These are phyloP conservation scores for Gastrophryne carolinensis DNA, from an alignment of 2,797 vertebrate genomes.

Conservation along the genomic window DNA sequence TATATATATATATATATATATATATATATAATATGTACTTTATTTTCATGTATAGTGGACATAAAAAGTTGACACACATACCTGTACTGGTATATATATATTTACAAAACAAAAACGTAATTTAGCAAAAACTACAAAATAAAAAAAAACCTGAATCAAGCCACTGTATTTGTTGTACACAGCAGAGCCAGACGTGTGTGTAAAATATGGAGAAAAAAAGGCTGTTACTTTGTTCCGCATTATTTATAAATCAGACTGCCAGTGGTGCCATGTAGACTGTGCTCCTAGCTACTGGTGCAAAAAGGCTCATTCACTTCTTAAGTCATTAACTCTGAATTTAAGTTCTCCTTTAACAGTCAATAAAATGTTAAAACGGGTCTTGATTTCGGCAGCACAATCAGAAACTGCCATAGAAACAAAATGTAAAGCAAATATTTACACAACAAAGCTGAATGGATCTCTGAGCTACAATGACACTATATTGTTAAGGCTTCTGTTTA, in stretches of 20 bases:
- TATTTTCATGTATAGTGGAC: background rate
- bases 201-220: conserved; percentile 30
- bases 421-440: conserved; percentile 57
- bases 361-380: conserved; percentile 42
- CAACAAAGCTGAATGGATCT: conserved; percentile 42
- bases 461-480: conserved; percentile 51
- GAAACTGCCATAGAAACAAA: conserved; percentile 52
- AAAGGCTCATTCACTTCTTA: conserved; percentile 42
- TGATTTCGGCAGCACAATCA: conserved; percentile 46
- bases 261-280: conserved; percentile 47
- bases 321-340: conserved; percentile 46
- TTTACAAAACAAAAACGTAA: too few relatives aligned
- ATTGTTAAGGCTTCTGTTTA: conserved; percentile 54
- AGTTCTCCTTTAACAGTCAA: conserved; percentile 47
- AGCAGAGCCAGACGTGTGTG: conserved; percentile 25
- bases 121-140: background rate
- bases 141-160: conserved; percentile 2
- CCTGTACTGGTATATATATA: too few relatives aligned
- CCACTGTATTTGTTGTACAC: conserved; percentile 17
- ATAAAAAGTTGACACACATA: too few relatives aligned
- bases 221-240: conserved; percentile 36
- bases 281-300: conserved; percentile 41
- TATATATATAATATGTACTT: background rate
- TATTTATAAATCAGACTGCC: conserved; percentile 41
- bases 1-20: background rate